Base-by-base conservation (phyloP, 2,113 vertebrate genomes). In the Sprattus sprattus region DNA sequence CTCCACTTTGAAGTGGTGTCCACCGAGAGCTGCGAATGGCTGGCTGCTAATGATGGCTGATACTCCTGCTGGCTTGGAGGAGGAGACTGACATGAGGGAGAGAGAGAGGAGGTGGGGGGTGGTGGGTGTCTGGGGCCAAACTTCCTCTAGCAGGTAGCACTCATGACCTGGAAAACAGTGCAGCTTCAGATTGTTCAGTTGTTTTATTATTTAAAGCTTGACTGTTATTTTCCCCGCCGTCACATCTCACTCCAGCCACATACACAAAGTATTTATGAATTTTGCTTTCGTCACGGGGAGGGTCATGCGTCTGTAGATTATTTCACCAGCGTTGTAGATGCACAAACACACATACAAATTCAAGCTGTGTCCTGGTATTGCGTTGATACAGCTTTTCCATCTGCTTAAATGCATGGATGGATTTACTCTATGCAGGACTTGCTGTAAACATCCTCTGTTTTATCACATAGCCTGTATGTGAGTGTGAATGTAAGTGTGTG, bases 401-500 rank as follows among this genome's bases (percentile, higher is more conserved):
- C 22, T 60, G 20, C 64, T 28, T 0, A 67, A 25, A 67, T 28
- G n/a, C 64, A 67, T 67, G 10, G 64, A 28, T 67, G 25, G 64
- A 67, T 9, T 67, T 67, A 2, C 64, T 67, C 22, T 67, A 22
- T 22, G 4, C 1, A 60, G 22, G 18, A 60, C 18, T 60, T 11
- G 64, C 64, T 67, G n/a, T 28, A 28, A 28, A 60, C 39, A 39
- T 39, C 39, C 39, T 39, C 39, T 39, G 39, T 39, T 39, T 39
- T 2, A 39, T 22, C 54, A 60, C 54, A 22, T 6, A 22, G 54
- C 54, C 54, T 57, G 54, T 57, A 57, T 57, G 20, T 6, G 54
- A 60, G 88, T 83, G 84, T 87, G 81, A 81, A 82, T 85, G 71
- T 84, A 10, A 71, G 83, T 84, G 47, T 85, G 86, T 71, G 86